Percentiles rank a stretch among this genome's conserved stretches.
Evolutionary conservation across 2,797 vertebrate species (phyloP).

Genomic region (Argyrosomus regius): DNA sequence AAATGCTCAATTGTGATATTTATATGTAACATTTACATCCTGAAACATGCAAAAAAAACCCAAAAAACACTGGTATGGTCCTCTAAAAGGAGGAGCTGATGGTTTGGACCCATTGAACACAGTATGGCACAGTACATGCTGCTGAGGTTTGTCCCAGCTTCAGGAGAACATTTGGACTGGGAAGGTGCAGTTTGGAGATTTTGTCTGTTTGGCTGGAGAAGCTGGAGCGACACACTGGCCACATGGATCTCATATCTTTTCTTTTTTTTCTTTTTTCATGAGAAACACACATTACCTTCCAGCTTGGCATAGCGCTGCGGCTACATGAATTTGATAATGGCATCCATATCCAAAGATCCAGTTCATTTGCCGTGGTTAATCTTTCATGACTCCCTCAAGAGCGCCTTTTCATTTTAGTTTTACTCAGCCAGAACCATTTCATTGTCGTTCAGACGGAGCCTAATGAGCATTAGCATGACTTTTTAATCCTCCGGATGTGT

Average conservation of each 20-base stretch:
- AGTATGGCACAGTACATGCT: constrained; percentile 20
- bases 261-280: constrained; percentile 51
- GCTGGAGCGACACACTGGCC: constrained; percentile 20
- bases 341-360: constrained; percentile 42
- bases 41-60: neutral
- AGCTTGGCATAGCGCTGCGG: constrained; percentile 51
- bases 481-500: constrained; percentile 9
- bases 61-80: constrained; percentile 6
- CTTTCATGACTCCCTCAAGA: constrained; percentile 5
- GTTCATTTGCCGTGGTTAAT: neutral
- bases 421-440: neutral
- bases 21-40: neutral
- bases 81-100: constrained; percentile 52
- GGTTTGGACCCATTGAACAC: constrained; percentile 55
- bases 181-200: constrained; percentile 59
- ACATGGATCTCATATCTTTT: constrained; percentile 55
- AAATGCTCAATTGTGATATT: neutral
- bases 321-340: constrained; percentile 52
- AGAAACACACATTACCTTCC: constrained; percentile 25
- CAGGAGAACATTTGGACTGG: constrained; percentile 44
- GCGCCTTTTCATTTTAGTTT: constrained; percentile 10
- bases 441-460: constrained; percentile 6
- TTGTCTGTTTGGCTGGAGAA: constrained; percentile 52
- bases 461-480: constrained; percentile 4
- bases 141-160: constrained; percentile 25